These are phyloP conservation scores for Tauraco hartlaubi DNA, from an alignment of 2,797 vertebrate species.

Conservation along the genomic window DNA sequence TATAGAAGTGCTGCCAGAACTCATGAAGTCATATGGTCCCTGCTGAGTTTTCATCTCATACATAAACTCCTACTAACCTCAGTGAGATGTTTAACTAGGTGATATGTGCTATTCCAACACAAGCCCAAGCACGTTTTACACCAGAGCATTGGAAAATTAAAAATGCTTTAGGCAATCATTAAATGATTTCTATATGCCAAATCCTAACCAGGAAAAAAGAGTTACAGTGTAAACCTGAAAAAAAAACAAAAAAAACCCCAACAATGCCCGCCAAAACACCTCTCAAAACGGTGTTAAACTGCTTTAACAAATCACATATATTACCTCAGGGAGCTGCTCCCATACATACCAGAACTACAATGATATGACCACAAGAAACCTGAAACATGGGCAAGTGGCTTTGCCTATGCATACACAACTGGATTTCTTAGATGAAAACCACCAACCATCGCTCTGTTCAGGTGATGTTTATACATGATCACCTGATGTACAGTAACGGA, in stretches of 20 bases:
- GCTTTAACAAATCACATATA: not conserved
- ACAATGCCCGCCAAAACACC: fast-evolving
- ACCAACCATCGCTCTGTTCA: not conserved
- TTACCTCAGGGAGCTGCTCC: not conserved
- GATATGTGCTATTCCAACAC: not conserved
- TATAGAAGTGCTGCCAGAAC: not conserved
- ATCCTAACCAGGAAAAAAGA: not conserved
- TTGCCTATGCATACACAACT: not conserved
- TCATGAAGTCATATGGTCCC: not conserved
- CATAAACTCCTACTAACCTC: not conserved
- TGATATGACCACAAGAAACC: not conserved
- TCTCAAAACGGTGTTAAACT: not conserved
- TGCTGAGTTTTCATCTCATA: not conserved
- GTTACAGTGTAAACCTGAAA: not conserved
- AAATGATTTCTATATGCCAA: not conserved
- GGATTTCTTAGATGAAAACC: not conserved
- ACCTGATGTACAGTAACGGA: not conserved
- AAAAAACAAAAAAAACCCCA: not conserved
- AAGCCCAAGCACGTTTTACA: not conserved
- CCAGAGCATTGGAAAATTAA: fast-evolving
- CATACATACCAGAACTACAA: not conserved
- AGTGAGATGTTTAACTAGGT: not conserved
- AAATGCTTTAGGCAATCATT: not conserved
- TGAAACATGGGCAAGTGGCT: not conserved
- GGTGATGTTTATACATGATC: not conserved